Evolutionary conservation across 2,888 invertebrate genomes (phyloP), one percentile per base, ranked within the genome.

Genomic region (Morpho achilles): DNA sequence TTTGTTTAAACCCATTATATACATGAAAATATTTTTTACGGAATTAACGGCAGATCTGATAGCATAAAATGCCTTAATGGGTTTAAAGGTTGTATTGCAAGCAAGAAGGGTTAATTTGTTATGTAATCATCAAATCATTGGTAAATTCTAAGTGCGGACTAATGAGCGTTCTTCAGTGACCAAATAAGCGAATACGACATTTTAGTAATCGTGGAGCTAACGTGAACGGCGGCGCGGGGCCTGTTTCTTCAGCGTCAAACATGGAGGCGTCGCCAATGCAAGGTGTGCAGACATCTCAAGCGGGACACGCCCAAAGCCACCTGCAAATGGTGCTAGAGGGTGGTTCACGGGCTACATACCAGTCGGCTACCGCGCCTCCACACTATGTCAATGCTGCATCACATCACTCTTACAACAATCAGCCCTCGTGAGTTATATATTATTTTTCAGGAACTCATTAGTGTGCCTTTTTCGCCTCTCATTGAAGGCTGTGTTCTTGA

Each of bases 251-350:
- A 51, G 65, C 59, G 53, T 59, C 66, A 50, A 61, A 50, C 53
- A 62, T 50, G 60, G 61, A 43, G 69, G 69, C 49, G 43, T n/a
- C 52, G 47, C 23, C 46, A 47, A 53, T 63, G 62, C 50, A 46
- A 59, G 71, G 63, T 56, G 67, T 50, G 8, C 61, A 53, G 43
- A 50, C 65, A 63, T 65, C 60, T 59, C 57, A 50, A 47, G 58
- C 46, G 8, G 60, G 57, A 10, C 49, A 50, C 56, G 67, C 69
- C 62, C 76, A 79, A 68, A 84, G 87, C 67, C 90, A 90, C 67
- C 79, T 91, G 67, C 91, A 91, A 69, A 82, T 85, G 76, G 89
- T 90, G 69, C 84, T 92, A 70, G 89, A 91, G 68, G 86, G 86
- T 66, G 85, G 85, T 66, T 75, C 76, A 49, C 77, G 78, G 56